These are phyloP conservation scores for Festucalex cinctus DNA, from an alignment of 2,113 vertebrate genomes.

Conservation along the genomic window DNA sequence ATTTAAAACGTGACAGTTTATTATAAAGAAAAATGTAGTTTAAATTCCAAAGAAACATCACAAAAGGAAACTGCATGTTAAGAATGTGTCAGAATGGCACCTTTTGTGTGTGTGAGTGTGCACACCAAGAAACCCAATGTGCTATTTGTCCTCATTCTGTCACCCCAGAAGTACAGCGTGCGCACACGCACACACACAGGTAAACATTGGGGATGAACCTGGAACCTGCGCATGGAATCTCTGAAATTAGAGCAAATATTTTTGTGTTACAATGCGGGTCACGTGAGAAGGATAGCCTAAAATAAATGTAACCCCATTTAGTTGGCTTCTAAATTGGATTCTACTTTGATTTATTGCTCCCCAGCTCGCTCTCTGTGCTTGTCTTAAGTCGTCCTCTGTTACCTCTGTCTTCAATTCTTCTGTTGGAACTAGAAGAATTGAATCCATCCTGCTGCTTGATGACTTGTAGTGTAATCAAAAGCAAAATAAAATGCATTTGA, in stretches of 20 bases:
- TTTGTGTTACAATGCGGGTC: not conserved
- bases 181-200: not conserved
- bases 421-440: not conserved
- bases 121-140: constrained; percentile 40
- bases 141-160: constrained; percentile 65
- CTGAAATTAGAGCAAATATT: not conserved
- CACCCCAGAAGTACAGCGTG: constrained; percentile 31
- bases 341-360: constrained; percentile 4
- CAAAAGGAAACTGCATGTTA: not conserved
- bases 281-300: not conserved
- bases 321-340: constrained; percentile 2
- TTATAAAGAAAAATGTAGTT: not conserved
- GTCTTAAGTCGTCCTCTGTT: not conserved
- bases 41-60: not conserved
- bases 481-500: too few relatives aligned
- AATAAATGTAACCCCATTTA: not conserved
- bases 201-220: not conserved
- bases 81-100: not conserved
- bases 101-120: constrained; percentile 10
- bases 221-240: not conserved
- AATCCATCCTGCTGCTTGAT: not conserved
- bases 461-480: not conserved
- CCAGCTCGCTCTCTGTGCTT: not conserved
- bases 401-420: not conserved
- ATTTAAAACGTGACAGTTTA: not conserved